Conservation (phyloP, 2,797 vertebrate genomes). For the Remorina albescens region DNA sequence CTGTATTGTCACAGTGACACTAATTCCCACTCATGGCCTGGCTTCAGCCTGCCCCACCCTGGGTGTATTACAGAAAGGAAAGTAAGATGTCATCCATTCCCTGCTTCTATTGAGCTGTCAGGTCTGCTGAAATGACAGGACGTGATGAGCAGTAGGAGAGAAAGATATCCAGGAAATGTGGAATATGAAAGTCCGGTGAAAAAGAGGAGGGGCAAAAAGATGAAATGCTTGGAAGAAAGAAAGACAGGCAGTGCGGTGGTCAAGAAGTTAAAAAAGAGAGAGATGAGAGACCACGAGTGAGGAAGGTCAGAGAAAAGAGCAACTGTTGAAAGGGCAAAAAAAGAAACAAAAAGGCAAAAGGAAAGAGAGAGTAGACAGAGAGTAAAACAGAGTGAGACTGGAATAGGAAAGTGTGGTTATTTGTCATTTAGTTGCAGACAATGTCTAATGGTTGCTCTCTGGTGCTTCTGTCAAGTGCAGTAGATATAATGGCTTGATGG, state of each 20-base stretch:
- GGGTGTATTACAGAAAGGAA: constrained; percentile 2
- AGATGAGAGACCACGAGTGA: constrained; percentile 35
- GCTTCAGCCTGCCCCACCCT: constrained; percentile 53
- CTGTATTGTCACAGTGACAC: constrained; percentile 39
- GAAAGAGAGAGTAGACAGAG: constrained; percentile 11
- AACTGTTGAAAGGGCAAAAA: constrained; percentile 38
- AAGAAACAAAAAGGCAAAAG: constrained; percentile 11
- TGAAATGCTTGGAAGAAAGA: constrained; percentile 40
- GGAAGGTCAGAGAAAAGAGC: constrained; percentile 35
- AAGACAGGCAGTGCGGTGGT: constrained; percentile 5
- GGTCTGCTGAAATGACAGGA: constrained; percentile 73
- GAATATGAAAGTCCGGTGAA: constrained; percentile 41
- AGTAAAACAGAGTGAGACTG: constrained; percentile 30
- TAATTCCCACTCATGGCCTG: constrained; percentile 67
- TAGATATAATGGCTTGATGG: constrained; percentile 52
- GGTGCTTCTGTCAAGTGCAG: constrained; percentile 58
- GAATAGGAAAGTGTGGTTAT: constrained; percentile 42
- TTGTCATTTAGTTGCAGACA: constrained; percentile 66
- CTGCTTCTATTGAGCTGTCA: constrained; percentile 76
- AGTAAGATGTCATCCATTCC: constrained; percentile 55
- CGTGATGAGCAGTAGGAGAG: constrained; percentile 63
- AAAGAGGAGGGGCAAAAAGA: constrained; percentile 43
- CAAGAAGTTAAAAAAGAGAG: constrained; percentile 26
- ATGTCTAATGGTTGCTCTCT: constrained; percentile 62
- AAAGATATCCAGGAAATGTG: constrained; percentile 35